phyloP scores from a whole-genome alignment of 2,888 invertebrate genomes.

The Xestia c-nigrum region DNA sequence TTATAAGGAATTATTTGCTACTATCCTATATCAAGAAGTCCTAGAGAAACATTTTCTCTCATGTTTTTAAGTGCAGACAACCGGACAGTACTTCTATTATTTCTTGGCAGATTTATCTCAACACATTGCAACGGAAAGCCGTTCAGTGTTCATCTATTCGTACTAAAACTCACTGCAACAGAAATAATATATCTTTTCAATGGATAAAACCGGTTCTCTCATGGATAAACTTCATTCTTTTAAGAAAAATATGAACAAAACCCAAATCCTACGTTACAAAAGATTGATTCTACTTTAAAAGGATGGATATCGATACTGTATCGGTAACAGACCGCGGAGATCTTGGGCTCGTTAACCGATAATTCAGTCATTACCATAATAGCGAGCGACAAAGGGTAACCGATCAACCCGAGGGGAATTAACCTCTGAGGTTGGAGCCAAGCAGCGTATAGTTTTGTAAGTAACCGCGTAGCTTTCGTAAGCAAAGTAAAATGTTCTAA shows the following conservation, averaged over 20 bases:
- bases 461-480: constrained; percentile 14
- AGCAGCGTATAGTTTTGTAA: constrained; percentile 19
- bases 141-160: constrained; percentile 1
- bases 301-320: constrained; percentile 19
- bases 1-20: not conserved
- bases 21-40: not conserved
- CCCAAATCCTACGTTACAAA: not conserved
- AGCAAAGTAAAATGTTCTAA: not conserved
- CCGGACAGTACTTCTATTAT: constrained; percentile 35
- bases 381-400: constrained; percentile 49
- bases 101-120: constrained; percentile 49
- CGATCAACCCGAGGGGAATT: constrained; percentile 41
- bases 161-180: not conserved
- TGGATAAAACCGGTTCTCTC: not conserved
- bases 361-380: constrained; percentile 57
- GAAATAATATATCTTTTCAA: constrained; percentile 6
- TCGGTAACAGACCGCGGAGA: constrained; percentile 32
- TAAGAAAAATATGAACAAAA: not conserved
- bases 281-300: constrained; percentile 19
- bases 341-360: constrained; percentile 37
- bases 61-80: constrained; percentile 16
- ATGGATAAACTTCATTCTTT: not conserved
- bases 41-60: constrained; percentile 4
- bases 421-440: constrained; percentile 32
- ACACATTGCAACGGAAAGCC: constrained; percentile 33